Evolutionary conservation across 1,140 invertebrate species (phyloP).

Genomic region (Hylaeus anthracinus): DNA sequence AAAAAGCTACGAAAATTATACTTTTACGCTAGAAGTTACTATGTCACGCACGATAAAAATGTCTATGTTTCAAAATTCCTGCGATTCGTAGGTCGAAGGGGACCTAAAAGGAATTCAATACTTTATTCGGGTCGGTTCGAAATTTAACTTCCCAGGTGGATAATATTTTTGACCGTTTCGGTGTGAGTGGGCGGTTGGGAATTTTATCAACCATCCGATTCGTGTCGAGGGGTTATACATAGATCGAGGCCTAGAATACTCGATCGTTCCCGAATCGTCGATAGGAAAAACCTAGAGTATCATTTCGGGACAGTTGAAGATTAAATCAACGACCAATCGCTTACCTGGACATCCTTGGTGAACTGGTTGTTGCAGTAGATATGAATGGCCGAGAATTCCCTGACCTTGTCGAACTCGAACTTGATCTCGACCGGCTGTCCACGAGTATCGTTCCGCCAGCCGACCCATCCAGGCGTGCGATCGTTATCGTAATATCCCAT

Average conservation of each 20-base stretch:
- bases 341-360: constrained; percentile 88
- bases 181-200: no score
- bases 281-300: not conserved
- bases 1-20: no score
- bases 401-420: constrained; percentile 92
- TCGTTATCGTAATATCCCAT: constrained; percentile 83
- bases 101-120: no score
- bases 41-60: no score
- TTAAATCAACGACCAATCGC: constrained; percentile 14
- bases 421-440: constrained; percentile 87
- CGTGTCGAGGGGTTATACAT: no score
- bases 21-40: no score
- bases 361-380: constrained; percentile 92
- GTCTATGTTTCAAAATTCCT: no score
- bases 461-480: constrained; percentile 91
- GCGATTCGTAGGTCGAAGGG: no score
- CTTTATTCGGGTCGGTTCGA: no score
- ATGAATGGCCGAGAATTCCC: constrained; percentile 92
- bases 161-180: not conserved
- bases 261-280: not conserved
- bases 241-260: no score
- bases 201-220: no score
- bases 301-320: not conserved
- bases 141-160: not conserved
- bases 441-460: constrained; percentile 92